phyloP scores from a whole-genome alignment of 2,888 invertebrate genomes.

The Meteorus colon region DNA sequence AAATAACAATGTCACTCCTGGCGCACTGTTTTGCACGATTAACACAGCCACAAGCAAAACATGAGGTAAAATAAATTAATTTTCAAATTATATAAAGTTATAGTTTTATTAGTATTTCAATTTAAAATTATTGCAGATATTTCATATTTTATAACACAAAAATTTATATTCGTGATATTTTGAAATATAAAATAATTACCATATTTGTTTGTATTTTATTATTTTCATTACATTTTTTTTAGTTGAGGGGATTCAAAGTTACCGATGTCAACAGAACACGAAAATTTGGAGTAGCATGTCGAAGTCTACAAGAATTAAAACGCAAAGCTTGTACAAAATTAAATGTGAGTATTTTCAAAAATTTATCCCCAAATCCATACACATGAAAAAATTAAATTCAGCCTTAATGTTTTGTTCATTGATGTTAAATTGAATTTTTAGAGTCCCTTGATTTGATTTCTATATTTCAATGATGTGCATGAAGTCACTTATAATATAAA shows the following conservation, averaged over 20 bases:
- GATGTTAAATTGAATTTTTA: too few species aligned
- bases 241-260: conserved; percentile 83
- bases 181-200: neutral
- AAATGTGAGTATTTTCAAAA: conserved; percentile 73
- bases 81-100: neutral
- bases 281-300: conserved; percentile 83
- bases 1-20: conserved; percentile 51
- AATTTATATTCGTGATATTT: neutral
- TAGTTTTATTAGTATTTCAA: neutral
- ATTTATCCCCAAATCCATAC: neutral
- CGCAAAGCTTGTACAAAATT: conserved; percentile 82
- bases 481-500: neutral
- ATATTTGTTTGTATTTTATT: neutral
- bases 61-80: conserved; percentile 51
- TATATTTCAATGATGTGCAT: neutral
- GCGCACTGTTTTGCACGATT: conserved; percentile 54
- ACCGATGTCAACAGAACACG: conserved; percentile 80
- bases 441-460: too few species aligned
- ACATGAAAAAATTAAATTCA: too few species aligned
- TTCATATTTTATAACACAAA: conserved; percentile 2
- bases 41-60: conserved; percentile 47
- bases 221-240: conserved; percentile 44
- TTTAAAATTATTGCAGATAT: neutral
- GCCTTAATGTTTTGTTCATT: too few species aligned
- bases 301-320: conserved; percentile 79